These are phyloP conservation scores for Caenorhabditis sp. DNA, from an alignment of 2,888 invertebrate genomes.

Conservation along the genomic window DNA sequence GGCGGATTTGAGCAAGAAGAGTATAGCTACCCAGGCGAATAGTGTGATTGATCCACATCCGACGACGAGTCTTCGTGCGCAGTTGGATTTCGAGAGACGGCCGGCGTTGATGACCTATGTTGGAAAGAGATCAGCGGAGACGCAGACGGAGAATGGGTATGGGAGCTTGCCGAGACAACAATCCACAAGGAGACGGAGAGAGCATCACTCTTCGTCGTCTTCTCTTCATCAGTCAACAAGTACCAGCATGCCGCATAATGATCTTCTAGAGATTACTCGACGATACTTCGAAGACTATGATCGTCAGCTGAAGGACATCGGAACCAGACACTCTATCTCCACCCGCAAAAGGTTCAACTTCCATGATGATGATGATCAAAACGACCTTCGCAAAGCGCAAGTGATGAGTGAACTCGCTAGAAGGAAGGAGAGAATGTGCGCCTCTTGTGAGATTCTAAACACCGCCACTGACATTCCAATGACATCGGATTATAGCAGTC, in stretches of 20 bases:
- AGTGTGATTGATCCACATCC: constrained; percentile 13
- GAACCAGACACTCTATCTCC: constrained; percentile 28
- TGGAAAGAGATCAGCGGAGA: constrained; percentile 48
- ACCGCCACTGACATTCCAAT: constrained; percentile 17
- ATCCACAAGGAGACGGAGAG: constrained; percentile 25
- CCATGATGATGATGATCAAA: constrained; percentile 74
- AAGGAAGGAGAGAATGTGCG: constrained; percentile 76
- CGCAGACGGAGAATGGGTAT: constrained; percentile 46
- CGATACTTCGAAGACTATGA: constrained; percentile 68
- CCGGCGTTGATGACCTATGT: constrained; percentile 37
- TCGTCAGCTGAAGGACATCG: constrained; percentile 58
- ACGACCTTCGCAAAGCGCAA: constrained; percentile 75
- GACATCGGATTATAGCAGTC: constrained; percentile 58
- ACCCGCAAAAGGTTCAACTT: constrained; percentile 49
- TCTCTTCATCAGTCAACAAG: constrained; percentile 9
- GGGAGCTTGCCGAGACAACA: constrained; percentile 16
- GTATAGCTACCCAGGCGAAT: constrained; percentile 24
- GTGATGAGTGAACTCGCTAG: constrained; percentile 77
- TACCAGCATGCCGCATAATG: constrained; percentile 43
- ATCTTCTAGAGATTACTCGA: constrained; percentile 61
- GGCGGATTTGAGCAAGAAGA: constrained; percentile 4
- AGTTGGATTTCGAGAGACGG: constrained; percentile 40
- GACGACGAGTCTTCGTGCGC: constrained; percentile 46
- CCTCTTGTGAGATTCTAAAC: constrained; percentile 54
- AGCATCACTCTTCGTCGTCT: constrained; percentile 12